Percentiles rank a stretch among this genome's conserved stretches.
Evolutionary conservation across 1,140 invertebrate species (phyloP).

Genomic region (Neoseiulus cucumeris): DNA sequence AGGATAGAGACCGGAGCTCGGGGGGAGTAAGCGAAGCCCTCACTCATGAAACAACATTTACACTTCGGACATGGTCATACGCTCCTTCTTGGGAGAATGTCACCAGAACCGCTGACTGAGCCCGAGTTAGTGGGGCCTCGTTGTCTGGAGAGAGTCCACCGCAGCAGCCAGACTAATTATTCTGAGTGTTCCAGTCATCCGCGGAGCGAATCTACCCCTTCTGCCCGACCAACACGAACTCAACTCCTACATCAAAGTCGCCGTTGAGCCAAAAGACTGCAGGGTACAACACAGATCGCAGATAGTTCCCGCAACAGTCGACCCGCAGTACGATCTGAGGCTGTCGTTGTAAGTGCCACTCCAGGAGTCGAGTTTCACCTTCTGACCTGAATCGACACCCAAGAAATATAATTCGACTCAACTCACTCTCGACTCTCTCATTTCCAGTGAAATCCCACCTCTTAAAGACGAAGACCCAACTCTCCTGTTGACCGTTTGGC

Average conservation of each 20-base stretch:
- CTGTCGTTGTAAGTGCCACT: slow-evolving; percentile 4
- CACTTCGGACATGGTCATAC: too few species aligned
- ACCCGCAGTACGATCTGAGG: background rate
- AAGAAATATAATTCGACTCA: too few species aligned
- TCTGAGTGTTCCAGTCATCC: background rate
- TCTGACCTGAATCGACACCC: too few species aligned
- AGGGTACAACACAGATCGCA: background rate
- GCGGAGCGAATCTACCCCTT: background rate
- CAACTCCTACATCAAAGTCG: background rate
- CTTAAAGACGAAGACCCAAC: background rate
- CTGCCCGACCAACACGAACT: background rate
- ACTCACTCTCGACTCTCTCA: too few species aligned
- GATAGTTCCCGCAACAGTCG: background rate
- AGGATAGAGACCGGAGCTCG: too few species aligned
- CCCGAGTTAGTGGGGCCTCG: too few species aligned
- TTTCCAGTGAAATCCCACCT: background rate
- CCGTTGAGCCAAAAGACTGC: background rate
- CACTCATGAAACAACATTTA: too few species aligned
- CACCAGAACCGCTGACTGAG: too few species aligned
- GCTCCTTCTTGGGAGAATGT: too few species aligned
- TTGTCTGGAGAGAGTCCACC: too few species aligned
- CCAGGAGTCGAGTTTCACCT: background rate
- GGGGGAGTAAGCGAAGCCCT: too few species aligned
- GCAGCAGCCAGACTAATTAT: too few species aligned
- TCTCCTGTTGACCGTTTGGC: background rate